Conservation (phyloP, 2,113 vertebrate genomes). For the Thunnus maccoyii region DNA sequence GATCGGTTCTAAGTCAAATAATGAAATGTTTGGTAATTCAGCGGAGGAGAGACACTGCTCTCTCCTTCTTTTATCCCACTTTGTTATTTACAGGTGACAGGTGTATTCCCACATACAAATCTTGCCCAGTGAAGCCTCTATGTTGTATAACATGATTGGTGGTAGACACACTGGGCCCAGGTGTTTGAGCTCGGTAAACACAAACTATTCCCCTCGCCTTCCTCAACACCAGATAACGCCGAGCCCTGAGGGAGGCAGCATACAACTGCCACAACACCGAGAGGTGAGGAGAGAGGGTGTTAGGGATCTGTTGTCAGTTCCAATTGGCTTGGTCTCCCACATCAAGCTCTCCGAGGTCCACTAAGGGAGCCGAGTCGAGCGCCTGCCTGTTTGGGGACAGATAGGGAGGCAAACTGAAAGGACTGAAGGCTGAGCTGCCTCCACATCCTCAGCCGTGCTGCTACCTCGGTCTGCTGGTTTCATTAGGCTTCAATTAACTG, state of each 20-base stretch:
- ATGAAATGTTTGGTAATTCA: background rate
- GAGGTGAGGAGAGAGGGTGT: slow-evolving; percentile 36
- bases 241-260: slow-evolving; percentile 47
- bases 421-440: background rate
- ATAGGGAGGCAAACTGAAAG: slow-evolving; percentile 7
- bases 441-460: background rate
- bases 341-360: slow-evolving; percentile 35
- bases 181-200: slow-evolving; percentile 47
- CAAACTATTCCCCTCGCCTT: slow-evolving; percentile 17
- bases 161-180: slow-evolving; percentile 18
- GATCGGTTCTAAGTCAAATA: slow-evolving; percentile 1
- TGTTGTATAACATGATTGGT: slow-evolving; percentile 7
- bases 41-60: background rate
- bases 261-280: slow-evolving; percentile 42
- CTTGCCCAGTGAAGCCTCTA: slow-evolving; percentile 16
- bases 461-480: slow-evolving; percentile 39
- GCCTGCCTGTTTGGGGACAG: slow-evolving; percentile 16
- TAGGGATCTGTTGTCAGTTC: slow-evolving; percentile 71
- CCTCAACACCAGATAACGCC: slow-evolving; percentile 50
- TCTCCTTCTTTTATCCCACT: background rate
- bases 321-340: slow-evolving; percentile 53
- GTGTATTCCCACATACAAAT: slow-evolving; percentile 11
- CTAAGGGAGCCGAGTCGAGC: slow-evolving; percentile 21
- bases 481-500: slow-evolving; percentile 59
- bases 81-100: background rate